Percentiles rank a stretch among this genome's conserved stretches.
These are phyloP conservation scores for Julus scandinavius DNA, from an alignment of 2,888 invertebrate species.

Conservation along the genomic window DNA sequence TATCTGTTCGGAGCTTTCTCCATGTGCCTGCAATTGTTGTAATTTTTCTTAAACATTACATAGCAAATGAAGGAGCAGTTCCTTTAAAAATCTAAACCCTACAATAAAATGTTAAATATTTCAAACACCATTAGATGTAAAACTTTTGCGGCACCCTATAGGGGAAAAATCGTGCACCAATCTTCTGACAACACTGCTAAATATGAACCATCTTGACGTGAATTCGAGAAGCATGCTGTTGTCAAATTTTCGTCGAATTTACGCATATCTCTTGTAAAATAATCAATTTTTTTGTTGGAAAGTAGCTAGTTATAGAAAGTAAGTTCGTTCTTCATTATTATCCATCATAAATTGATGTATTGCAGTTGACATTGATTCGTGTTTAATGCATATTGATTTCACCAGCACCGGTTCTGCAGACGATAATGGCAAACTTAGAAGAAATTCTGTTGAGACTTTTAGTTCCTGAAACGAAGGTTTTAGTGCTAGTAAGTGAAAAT, in stretches of 20 bases:
- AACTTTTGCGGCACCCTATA: not conserved
- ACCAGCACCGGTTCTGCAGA: not conserved
- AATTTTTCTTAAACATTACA: too few species aligned
- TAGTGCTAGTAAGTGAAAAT: slow-evolving; percentile 50
- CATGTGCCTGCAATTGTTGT: too few species aligned
- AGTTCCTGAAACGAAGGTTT: slow-evolving; percentile 56
- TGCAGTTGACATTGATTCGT: not conserved
- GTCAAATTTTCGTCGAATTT: not conserved
- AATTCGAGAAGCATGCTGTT: not conserved
- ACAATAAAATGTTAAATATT: too few species aligned
- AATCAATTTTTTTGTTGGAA: not conserved
- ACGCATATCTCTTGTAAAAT: not conserved
- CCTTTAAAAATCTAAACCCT: too few species aligned
- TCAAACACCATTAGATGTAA: too few species aligned
- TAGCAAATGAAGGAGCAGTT: too few species aligned
- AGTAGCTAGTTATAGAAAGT: not conserved
- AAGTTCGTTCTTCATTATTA: not conserved
- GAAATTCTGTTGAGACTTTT: slow-evolving; percentile 56
- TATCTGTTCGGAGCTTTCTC: too few species aligned
- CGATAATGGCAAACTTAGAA: slow-evolving; percentile 56
- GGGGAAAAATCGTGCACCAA: not conserved
- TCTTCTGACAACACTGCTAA: not conserved
- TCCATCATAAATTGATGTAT: not conserved
- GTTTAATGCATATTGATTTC: not conserved
- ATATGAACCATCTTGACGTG: not conserved